A percentile compares a stretch with the other conserved stretches of the same genome.
Conservation (phyloP, 2,113 vertebrate genomes). For the Mixornis gularis region DNA sequence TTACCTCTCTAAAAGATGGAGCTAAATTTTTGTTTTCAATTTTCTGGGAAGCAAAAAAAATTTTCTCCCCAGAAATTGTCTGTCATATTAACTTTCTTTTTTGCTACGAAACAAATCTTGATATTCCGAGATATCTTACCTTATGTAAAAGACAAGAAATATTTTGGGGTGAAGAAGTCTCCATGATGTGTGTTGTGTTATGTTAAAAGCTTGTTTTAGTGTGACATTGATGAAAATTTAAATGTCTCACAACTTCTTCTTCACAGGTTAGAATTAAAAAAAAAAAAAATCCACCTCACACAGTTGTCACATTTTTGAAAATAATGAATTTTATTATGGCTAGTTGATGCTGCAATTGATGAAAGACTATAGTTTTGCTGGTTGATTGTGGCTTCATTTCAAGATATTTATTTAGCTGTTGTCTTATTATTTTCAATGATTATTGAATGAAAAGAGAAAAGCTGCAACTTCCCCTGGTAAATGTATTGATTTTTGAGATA, state of each 20-base stretch:
- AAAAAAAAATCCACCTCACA: neutral
- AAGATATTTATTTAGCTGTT: constrained; percentile 42
- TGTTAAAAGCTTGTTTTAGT: neutral
- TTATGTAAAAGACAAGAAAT: neutral
- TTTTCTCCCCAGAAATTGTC: neutral
- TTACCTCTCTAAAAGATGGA: neutral
- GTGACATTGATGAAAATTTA: constrained; percentile 42
- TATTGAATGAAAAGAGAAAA: constrained; percentile 33
- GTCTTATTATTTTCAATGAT: neutral
- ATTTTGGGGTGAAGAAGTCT: neutral
- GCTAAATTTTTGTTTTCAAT: neutral
- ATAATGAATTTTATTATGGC: neutral
- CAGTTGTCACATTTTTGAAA: constrained; percentile 40
- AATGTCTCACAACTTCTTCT: constrained; percentile 68
- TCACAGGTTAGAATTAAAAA: constrained; percentile 69
- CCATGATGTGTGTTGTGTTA: neutral
- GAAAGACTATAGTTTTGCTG: constrained; percentile 16
- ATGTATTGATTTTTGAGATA: neutral
- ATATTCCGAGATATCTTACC: neutral
- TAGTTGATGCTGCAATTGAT: constrained; percentile 31
- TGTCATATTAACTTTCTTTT: neutral
- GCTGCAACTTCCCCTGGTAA: neutral
- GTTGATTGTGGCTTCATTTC: constrained; percentile 42
- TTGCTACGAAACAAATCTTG: neutral
- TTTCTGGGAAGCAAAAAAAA: neutral